A percentile compares a stretch with the other conserved stretches of the same genome.
Evolutionary conservation across 2,888 invertebrate species (phyloP).

Genomic region (Dryococelus australis): DNA sequence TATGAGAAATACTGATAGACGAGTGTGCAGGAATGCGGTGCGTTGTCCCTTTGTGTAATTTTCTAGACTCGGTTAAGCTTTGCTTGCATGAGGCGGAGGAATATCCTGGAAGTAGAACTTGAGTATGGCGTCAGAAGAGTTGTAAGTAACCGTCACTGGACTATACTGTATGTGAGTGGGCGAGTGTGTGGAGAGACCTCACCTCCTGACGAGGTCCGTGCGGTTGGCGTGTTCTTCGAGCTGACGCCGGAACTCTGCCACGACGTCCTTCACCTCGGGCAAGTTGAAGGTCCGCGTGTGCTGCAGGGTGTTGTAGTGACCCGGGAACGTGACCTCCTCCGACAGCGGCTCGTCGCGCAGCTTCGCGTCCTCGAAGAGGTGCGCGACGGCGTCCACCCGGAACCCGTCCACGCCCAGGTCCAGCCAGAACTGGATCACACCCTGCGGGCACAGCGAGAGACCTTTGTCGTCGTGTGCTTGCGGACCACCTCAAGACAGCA

Average conservation of each 20-base stretch:
- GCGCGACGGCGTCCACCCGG: constrained; percentile 62
- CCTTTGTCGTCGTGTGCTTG: too few species aligned
- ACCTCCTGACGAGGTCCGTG: constrained; percentile 51
- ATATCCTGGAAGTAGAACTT: too few species aligned
- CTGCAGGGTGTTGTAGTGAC: constrained; percentile 53
- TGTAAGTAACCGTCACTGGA: too few species aligned
- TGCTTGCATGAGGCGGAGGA: too few species aligned
- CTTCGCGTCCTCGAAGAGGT: constrained; percentile 52
- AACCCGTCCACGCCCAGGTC: constrained; percentile 69
- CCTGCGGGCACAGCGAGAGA: constrained; percentile 52
- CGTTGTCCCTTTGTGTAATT: too few species aligned
- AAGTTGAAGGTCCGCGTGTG: constrained; percentile 58
- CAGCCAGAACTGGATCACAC: constrained; percentile 65
- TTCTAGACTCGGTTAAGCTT: too few species aligned
- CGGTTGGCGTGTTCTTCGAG: constrained; percentile 64
- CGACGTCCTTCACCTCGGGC: constrained; percentile 65
- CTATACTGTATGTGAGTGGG: too few species aligned
- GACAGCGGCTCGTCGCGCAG: constrained; percentile 54
- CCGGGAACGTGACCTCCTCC: constrained; percentile 48
- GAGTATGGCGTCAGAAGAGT: too few species aligned
- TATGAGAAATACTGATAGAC: too few species aligned
- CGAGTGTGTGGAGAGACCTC: constrained; percentile 44
- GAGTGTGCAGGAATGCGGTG: too few species aligned
- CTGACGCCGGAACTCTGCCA: constrained; percentile 61
- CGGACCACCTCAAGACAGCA: too few species aligned